Conservation (phyloP, 2,888 invertebrate genomes). For the Apoda limacodes region DNA sequence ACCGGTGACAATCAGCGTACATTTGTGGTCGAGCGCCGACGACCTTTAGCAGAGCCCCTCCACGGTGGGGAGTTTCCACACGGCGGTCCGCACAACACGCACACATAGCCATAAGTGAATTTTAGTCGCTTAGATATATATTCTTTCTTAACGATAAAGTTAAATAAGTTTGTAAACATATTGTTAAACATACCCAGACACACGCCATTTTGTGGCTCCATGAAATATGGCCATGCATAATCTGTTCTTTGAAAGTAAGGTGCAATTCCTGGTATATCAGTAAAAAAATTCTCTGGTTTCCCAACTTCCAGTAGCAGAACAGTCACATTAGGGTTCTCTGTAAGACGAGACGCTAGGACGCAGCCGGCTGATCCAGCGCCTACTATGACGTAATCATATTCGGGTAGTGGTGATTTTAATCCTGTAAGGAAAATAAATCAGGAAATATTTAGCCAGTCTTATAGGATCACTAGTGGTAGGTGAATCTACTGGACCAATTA, state of each 20-base stretch:
- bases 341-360: slow-evolving; percentile 60
- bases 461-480: background rate
- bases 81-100: too few relatives aligned
- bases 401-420: slow-evolving; percentile 36
- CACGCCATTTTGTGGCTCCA: slow-evolving; percentile 67
- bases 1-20: too few relatives aligned
- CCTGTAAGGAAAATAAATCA: too few relatives aligned
- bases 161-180: too few relatives aligned
- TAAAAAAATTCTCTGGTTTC: slow-evolving; percentile 44
- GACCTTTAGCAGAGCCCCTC: too few relatives aligned
- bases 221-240: slow-evolving; percentile 72
- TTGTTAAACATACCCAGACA: slow-evolving; percentile 56
- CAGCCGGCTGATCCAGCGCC: slow-evolving; percentile 72
- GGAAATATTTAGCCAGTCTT: slow-evolving; percentile 6
- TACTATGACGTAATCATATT: slow-evolving; percentile 68
- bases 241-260: slow-evolving; percentile 69
- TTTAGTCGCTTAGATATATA: too few relatives aligned
- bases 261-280: slow-evolving; percentile 65
- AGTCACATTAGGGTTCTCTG: slow-evolving; percentile 58
- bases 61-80: too few relatives aligned
- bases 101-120: too few relatives aligned
- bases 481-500: too few relatives aligned
- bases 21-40: too few relatives aligned
- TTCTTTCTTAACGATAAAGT: too few relatives aligned
- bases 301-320: slow-evolving; percentile 74